A percentile compares a stretch with the other conserved stretches of the same genome.
phyloP scores from a whole-genome alignment of 2,888 invertebrate genomes.

The Oegoconia quadripuncta region DNA sequence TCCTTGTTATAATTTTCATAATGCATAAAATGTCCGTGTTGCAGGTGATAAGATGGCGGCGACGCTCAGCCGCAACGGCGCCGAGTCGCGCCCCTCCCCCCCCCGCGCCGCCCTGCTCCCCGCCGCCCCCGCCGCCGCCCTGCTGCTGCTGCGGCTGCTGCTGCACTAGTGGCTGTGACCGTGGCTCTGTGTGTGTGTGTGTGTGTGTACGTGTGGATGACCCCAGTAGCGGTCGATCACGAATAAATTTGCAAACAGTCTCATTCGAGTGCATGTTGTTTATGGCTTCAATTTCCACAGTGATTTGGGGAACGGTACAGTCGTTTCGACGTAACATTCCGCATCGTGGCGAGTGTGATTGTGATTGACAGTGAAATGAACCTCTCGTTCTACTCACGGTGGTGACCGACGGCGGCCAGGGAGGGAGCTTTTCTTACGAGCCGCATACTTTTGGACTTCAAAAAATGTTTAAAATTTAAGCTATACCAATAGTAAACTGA shows the following conservation, averaged over 20 bases:
- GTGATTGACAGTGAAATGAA: no score
- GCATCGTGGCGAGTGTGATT: no score
- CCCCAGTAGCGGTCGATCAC: constrained; percentile 10
- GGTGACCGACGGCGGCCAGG: no score
- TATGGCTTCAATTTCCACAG: not conserved
- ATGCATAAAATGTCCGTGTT: constrained; percentile 35
- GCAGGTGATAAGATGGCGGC: constrained; percentile 95
- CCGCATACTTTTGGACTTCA: no score
- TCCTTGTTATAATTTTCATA: no score
- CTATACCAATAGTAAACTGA: no score
- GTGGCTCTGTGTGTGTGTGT: not conserved
- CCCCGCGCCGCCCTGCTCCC: constrained; percentile 5
- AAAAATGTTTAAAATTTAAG: no score
- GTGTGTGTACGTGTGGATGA: constrained; percentile 7
- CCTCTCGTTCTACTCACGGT: no score
- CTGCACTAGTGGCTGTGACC: not conserved
- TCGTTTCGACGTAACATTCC: not conserved
- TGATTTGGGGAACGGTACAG: no score
- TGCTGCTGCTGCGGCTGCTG: constrained; percentile 6
- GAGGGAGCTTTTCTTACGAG: no score
- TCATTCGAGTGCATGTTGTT: not conserved
- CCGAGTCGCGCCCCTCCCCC: constrained; percentile 28
- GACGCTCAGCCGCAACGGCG: constrained; percentile 87
- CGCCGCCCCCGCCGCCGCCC: constrained; percentile 14
- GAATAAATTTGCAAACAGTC: not conserved